phyloP scores from a whole-genome alignment of 2,888 invertebrate species.

The Thyatira batis region DNA sequence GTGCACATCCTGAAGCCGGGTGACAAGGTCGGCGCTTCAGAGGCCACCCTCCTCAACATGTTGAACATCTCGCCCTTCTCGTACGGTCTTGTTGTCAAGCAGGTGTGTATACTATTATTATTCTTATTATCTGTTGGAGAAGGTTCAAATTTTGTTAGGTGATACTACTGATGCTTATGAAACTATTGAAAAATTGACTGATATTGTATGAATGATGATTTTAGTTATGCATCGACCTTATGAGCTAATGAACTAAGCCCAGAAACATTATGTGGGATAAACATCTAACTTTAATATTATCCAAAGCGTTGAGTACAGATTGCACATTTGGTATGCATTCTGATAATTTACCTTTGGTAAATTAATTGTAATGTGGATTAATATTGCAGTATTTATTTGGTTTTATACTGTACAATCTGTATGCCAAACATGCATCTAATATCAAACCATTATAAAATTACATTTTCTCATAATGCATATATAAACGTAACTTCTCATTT shows the following conservation, averaged over 20 bases:
- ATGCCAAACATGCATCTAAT: conserved; percentile 13
- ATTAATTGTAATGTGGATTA: conserved; percentile 39
- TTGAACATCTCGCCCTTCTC: conserved; percentile 99
- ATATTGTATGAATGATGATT: no score
- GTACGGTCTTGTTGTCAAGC: conserved; percentile 97
- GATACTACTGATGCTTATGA: no score
- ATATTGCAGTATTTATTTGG: conserved; percentile 17
- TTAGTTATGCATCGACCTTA: no score
- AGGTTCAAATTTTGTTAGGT: no score
- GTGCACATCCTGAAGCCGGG: conserved; percentile 96
- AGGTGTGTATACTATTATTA: conserved; percentile 68
- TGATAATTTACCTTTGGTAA: conserved; percentile 80
- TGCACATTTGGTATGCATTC: conserved; percentile 51
- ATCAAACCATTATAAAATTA: no score
- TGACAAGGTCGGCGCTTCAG: conserved; percentile 99
- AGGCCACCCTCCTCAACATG: conserved; percentile 99
- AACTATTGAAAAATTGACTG: no score
- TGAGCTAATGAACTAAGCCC: no score
- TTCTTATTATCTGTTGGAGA: no score
- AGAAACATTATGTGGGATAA: neutral
- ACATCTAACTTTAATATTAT: neutral
- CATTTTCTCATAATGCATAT: neutral
- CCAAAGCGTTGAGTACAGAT: conserved; percentile 80
- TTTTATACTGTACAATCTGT: conserved; percentile 14
- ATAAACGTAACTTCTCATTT: neutral